Evolutionary conservation across 2,113 vertebrate species (phyloP), one percentile per base, ranked within the genome.

Genomic region (Murina feae): DNA sequence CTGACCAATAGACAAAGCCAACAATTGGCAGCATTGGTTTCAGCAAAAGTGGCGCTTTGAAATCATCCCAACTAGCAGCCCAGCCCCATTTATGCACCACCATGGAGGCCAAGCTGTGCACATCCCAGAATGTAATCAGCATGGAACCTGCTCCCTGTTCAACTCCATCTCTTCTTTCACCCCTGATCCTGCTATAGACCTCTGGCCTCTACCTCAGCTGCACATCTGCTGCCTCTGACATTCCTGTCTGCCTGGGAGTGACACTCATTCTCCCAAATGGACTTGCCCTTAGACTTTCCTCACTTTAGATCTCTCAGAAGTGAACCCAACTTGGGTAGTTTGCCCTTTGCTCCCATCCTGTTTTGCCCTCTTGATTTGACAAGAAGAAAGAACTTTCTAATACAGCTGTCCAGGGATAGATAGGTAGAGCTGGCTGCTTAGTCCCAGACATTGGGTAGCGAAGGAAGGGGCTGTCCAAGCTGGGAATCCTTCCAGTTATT

Each of bases 371-470:
- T 18, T 55, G 83, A 75, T 87, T 93, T 69, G 25, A 91, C 47
- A 86, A 55, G 83, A 81, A 89, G 28, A 42, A 83, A 65, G 75
- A 94, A 74, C 13, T 93, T 80, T 71, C n/a, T 91, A 51, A 28
- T 47, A 86, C 30, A 94, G 25, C 28, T 93, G 21, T 79, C 55
- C 53, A 78, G 81, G n/a, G 71, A 91, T 71, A 23, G 58, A 75
- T 74, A 66, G 76, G 21, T 35, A 89, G 44, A 58, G n/a, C 44
- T 1, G 1, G 16, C 30, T 76, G 23, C 30, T 84, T 18, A 7
- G 37, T 69, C 63, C 35, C 44, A 82, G 81, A 39, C 4, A 53
- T 86, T 86, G 69, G 44, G n/a, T 76, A 6, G 25, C 14, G 13
- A 13, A 3, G 21, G 55, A 23, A 9, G 51, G 72, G n/a, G 6